Conservation (phyloP, 1,140 invertebrate species). For the Onthophagus taurus region DNA sequence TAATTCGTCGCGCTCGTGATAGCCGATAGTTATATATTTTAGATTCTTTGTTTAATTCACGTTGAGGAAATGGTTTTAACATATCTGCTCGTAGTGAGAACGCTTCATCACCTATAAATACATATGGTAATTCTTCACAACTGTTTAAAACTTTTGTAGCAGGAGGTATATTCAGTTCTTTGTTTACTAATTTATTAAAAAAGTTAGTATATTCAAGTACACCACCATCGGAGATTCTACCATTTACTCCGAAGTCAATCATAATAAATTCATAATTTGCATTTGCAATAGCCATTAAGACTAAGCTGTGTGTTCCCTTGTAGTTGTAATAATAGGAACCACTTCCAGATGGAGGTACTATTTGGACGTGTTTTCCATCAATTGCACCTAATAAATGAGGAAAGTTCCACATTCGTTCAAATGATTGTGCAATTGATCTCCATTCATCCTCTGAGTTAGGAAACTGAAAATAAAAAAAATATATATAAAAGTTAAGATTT, state of each 20-base stretch:
- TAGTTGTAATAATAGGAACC: conserved; percentile 39
- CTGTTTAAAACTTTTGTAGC: conserved; percentile 9
- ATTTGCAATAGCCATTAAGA: conserved; percentile 4
- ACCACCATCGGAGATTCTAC: conserved; percentile 26
- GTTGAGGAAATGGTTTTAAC: conserved; percentile 37
- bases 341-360: conserved; percentile 27
- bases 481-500: no score
- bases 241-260: conserved; percentile 28
- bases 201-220: conserved; percentile 21
- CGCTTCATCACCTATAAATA: conserved; percentile 37
- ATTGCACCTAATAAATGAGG: conserved; percentile 38
- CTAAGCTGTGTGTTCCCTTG: conserved; percentile 33
- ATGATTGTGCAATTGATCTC: no score
- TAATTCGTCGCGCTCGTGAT: conserved; percentile 30
- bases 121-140: conserved; percentile 17
- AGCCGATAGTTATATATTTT: conserved; percentile 42
- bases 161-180: conserved; percentile 13
- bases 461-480: no score
- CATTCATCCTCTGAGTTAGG: no score
- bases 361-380: conserved; percentile 38
- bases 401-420: conserved; percentile 37
- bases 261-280: conserved; percentile 5
- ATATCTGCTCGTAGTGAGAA: conserved; percentile 38
- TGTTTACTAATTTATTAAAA: conserved; percentile 5
- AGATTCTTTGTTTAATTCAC: conserved; percentile 29